Percentiles rank a stretch among this genome's conserved stretches.
These are phyloP conservation scores for Megalurothrips usitatus DNA, from an alignment of 2,888 invertebrate species.

Conservation along the genomic window DNA sequence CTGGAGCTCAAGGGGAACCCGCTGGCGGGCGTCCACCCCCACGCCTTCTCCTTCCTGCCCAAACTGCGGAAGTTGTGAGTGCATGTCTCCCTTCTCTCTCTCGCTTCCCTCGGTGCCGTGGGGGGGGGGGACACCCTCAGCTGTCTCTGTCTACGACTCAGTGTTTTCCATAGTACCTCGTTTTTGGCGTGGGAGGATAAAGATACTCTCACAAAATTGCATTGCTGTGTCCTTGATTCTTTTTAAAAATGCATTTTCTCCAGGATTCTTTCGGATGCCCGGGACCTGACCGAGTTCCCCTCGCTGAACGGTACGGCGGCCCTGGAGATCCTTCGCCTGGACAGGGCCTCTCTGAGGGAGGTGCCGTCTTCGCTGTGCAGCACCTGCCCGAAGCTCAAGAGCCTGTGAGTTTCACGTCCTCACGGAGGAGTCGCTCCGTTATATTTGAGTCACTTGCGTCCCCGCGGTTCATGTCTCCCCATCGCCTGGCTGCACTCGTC, in stretches of 20 bases:
- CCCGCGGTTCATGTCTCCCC: too few species aligned
- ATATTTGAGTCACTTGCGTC: too few species aligned
- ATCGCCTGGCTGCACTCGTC: too few species aligned
- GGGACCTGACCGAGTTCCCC: constrained; percentile 74
- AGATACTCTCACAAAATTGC: too few species aligned
- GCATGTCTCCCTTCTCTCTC: constrained; percentile 32
- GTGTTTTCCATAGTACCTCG: background rate
- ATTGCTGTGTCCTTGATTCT: too few species aligned
- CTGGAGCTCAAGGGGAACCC: constrained; percentile 84
- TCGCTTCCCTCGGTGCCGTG: background rate
- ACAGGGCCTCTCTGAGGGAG: constrained; percentile 69
- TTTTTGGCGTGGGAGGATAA: background rate
- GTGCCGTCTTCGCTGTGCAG: constrained; percentile 73
- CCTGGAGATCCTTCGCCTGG: constrained; percentile 74
- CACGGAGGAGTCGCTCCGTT: too few species aligned
- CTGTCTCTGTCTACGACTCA: background rate
- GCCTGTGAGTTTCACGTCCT: constrained; percentile 85
- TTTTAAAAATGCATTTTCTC: constrained; percentile 35
- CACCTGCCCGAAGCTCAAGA: constrained; percentile 72
- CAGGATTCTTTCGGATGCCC: constrained; percentile 83
- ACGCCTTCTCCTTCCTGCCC: constrained; percentile 70
- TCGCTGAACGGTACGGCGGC: constrained; percentile 73
- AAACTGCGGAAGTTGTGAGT: constrained; percentile 76
- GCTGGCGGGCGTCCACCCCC: constrained; percentile 61
- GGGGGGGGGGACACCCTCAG: background rate